These are phyloP conservation scores for Halocaridina rubra DNA, from an alignment of 2,888 invertebrate genomes.

Conservation along the genomic window DNA sequence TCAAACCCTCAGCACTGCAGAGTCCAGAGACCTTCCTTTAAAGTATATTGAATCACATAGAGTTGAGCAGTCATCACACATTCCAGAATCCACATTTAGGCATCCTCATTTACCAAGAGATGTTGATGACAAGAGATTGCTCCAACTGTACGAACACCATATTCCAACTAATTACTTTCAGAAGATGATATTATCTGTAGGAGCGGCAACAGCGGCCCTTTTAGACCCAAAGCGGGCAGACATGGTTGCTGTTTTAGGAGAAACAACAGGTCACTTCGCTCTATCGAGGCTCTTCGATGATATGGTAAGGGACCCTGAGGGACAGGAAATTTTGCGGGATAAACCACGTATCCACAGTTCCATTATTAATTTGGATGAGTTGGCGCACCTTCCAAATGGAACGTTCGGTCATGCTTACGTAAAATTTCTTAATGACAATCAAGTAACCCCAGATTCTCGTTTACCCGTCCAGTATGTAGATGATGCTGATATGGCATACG, in stretches of 20 bases:
- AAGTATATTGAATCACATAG: no score
- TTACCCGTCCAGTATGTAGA: constrained; percentile 90
- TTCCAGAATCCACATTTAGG: background rate
- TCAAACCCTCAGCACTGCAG: no score
- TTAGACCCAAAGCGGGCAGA: constrained; percentile 84
- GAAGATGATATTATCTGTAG: constrained; percentile 81
- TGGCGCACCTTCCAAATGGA: constrained; percentile 80
- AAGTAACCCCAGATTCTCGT: constrained; percentile 93
- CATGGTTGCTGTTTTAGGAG: constrained; percentile 94
- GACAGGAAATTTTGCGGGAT: constrained; percentile 77
- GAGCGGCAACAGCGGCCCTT: constrained; percentile 87
- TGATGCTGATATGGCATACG: constrained; percentile 89
- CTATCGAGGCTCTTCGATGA: constrained; percentile 78
- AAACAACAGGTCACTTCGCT: constrained; percentile 83
- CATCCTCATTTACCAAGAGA: background rate
- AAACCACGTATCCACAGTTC: constrained; percentile 88
- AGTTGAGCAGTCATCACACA: no score
- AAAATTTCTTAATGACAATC: constrained; percentile 81
- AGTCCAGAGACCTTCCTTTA: no score
- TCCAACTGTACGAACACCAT: constrained; percentile 30
- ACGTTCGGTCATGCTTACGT: constrained; percentile 89
- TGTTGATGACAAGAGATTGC: background rate
- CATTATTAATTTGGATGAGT: constrained; percentile 80
- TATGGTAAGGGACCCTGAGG: constrained; percentile 84
- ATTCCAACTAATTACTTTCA: constrained; percentile 73